Conservation (phyloP, 2,797 vertebrate species). For the Phalloptychus januarius region DNA sequence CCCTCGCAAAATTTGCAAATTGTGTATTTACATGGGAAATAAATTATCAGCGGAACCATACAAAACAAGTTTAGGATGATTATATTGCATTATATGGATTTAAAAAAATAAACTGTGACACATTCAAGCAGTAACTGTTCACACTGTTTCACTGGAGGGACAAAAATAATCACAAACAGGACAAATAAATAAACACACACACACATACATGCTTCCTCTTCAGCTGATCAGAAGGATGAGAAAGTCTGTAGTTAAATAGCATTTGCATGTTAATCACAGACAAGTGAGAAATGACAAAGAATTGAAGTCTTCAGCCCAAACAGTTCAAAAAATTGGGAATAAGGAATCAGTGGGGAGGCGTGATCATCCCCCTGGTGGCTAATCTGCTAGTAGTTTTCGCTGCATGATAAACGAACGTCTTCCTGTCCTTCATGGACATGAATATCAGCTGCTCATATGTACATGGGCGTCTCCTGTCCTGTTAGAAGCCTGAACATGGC, state of each 20-base stretch:
- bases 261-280: conserved; percentile 61
- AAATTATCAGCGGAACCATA: conserved; percentile 75
- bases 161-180: conserved; percentile 72
- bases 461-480: conserved; percentile 97
- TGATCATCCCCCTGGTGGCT: conserved; percentile 15
- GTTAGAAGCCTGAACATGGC: conserved; percentile 99
- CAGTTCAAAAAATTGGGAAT: conserved; percentile 6
- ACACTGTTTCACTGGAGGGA: conserved; percentile 72
- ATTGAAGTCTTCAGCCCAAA: conserved; percentile 46
- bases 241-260: conserved; percentile 54
- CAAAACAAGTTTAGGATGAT: conserved; percentile 66
- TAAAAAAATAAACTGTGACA: conserved; percentile 71
- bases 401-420: conserved; percentile 26
- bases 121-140: conserved; percentile 60
- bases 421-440: conserved; percentile 36
- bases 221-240: conserved; percentile 58
- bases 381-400: conserved; percentile 25
- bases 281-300: conserved; percentile 38
- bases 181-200: conserved; percentile 78
- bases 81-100: conserved; percentile 73
- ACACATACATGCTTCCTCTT: conserved; percentile 38
- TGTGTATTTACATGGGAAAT: conserved; percentile 80
- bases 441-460: conserved; percentile 83
- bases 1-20: conserved; percentile 70
- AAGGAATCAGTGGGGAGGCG: conserved; percentile 29